Evolutionary conservation across 2,888 invertebrate genomes (phyloP), one percentile per base, ranked within the genome.

Genomic region (Agapostemon virescens): DNA sequence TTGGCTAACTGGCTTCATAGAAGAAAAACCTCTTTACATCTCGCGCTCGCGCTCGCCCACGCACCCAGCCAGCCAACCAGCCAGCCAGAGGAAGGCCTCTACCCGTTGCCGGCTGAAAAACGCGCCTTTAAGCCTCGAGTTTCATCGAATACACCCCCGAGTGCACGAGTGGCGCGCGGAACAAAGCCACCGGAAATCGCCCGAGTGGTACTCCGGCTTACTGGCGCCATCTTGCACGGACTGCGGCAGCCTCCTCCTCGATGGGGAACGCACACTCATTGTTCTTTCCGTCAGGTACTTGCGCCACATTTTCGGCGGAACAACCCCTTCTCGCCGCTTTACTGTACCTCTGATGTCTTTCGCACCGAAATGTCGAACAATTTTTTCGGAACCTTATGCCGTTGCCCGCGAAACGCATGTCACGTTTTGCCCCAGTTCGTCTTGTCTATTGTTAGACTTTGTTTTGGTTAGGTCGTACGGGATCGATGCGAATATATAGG

Each of bases 1-100:
- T 74, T 82, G 76, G 84, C 79, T 89, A 88, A 89, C 84, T 88
- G 87, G 88, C 87, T 87, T 87, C 82, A 87, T 87, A 83, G 84
- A 84, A 82, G 77, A 82, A 84, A 84, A 83, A 83, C 77, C 82
- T 85, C 84, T 86, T 87, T 84, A 83, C 85, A 81, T 81, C 69
- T 81, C 36, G 64, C 76, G 78, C 74, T 72, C 81, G 81, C 84
- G 70, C 78, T 33, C 74, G 70, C 36, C 33, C 63, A 36, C n/a
- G 61, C 61, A 61, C 26, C 55, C 55, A 61, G 61, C 61, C 30
- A 58, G 23, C 38, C 23, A 66, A 23, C 68, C 49, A n/a, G 20
- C 61, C 30, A 63, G 61, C 61, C 30, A 30, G 61, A 30, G 42
- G 49, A 68, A 66, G 68, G 38, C 63, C 36, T 63, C 36, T 63